phyloP scores from a whole-genome alignment of 2,797 vertebrate species.

The Silurus lanzhouensis region DNA sequence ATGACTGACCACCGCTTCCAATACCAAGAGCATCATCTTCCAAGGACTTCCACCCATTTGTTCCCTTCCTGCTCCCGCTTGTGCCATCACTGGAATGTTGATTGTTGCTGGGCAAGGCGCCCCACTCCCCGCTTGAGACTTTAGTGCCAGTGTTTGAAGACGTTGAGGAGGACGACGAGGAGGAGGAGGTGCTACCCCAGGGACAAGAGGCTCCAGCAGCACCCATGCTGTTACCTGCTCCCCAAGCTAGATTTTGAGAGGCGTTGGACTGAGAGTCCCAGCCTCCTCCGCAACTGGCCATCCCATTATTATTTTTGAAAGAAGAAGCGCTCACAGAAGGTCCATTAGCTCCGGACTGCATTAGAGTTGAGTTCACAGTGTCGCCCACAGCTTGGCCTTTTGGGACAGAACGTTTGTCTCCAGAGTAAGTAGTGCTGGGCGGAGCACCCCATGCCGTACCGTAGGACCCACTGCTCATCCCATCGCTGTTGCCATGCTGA shows the following conservation, averaged over 20 bases:
- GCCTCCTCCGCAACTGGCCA: slow-evolving; percentile 77
- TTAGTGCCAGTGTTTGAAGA: slow-evolving; percentile 78
- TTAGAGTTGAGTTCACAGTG: slow-evolving; percentile 99
- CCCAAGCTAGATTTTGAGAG: slow-evolving; percentile 78
- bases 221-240: slow-evolving; percentile 71
- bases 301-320: slow-evolving; percentile 86
- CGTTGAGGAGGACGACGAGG: slow-evolving; percentile 69
- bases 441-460: slow-evolving; percentile 89
- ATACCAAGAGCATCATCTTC: slow-evolving; percentile 88
- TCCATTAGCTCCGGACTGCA: slow-evolving; percentile 83
- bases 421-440: slow-evolving; percentile 82
- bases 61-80: slow-evolving; percentile 81
- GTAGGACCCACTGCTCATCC: slow-evolving; percentile 81
- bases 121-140: slow-evolving; percentile 86
- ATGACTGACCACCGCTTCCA: slow-evolving; percentile 68
- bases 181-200: slow-evolving; percentile 83
- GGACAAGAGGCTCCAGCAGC: slow-evolving; percentile 80
- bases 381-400: slow-evolving; percentile 87
- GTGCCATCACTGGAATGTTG: slow-evolving; percentile 80
- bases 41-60: slow-evolving; percentile 90
- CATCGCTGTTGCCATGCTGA: slow-evolving; percentile 84
- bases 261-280: slow-evolving; percentile 84
- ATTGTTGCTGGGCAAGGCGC: slow-evolving; percentile 76
- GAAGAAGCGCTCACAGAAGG: slow-evolving; percentile 80
- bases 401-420: slow-evolving; percentile 86